Evolutionary conservation across 2,797 vertebrate genomes (phyloP).

Genomic region (Pagetopsis macropterus): DNA sequence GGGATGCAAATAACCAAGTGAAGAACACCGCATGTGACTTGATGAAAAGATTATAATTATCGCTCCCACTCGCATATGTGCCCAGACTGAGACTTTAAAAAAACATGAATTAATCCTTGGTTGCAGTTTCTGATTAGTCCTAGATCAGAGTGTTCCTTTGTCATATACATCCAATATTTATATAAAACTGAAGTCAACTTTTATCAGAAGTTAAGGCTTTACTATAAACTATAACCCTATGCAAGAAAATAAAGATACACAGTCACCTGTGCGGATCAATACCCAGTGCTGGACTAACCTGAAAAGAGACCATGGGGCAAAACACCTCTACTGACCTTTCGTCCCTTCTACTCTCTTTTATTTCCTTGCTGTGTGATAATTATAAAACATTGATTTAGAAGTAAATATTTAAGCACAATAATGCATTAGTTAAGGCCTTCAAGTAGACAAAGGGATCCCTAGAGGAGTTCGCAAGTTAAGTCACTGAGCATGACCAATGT

Average conservation of each 20-base stretch:
- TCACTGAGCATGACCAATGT: no score
- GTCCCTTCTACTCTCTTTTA: not conserved
- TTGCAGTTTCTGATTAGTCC: not conserved
- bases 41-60: not conserved
- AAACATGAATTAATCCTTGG: not conserved
- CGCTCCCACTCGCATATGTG: not conserved
- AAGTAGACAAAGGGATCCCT: no score
- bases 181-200: not conserved
- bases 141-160: not conserved
- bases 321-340: not conserved
- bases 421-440: no score
- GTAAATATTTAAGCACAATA: no score
- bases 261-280: not conserved
- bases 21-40: not conserved
- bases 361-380: no score
- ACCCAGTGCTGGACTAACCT: not conserved
- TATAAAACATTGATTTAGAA: no score
- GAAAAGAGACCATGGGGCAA: no score
- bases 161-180: not conserved
- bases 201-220: not conserved
- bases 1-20: not conserved
- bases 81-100: not conserved
- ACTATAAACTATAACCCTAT: not conserved
- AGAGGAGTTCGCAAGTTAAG: no score
- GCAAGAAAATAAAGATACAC: not conserved